A percentile compares a stretch with the other conserved stretches of the same genome.
phyloP scores from a whole-genome alignment of 2,797 vertebrate genomes.

The Orientallactaga sibirica region DNA sequence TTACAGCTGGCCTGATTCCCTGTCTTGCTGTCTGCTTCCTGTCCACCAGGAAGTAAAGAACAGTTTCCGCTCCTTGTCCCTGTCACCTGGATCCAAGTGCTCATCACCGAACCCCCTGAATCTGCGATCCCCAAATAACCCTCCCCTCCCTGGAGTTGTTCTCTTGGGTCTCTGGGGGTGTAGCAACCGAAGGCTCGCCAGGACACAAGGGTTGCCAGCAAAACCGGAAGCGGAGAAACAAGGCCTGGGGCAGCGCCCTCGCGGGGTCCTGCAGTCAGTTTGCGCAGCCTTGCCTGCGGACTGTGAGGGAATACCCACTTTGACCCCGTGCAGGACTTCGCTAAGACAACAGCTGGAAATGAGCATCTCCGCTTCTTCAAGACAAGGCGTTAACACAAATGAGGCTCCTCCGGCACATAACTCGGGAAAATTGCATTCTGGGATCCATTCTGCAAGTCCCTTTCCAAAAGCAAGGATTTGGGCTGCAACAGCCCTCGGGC shows the following conservation, averaged over 20 bases:
- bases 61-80: too few species aligned
- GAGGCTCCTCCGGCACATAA: background rate
- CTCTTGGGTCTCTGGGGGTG: background rate
- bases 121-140: background rate
- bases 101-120: background rate
- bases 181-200: background rate
- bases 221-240: background rate
- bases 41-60: background rate
- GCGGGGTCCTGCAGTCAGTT: background rate
- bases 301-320: background rate
- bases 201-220: background rate
- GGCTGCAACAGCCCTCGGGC: background rate
- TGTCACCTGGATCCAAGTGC: background rate
- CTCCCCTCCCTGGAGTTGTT: background rate
- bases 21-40: background rate
- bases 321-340: background rate
- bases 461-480: background rate
- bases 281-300: background rate
- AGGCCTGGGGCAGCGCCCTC: background rate
- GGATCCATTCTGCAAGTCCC: background rate
- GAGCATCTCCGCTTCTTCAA: background rate
- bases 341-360: background rate
- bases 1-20: background rate
- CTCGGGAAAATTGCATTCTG: background rate
- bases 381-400: background rate